phyloP scores from a whole-genome alignment of 2,113 vertebrate genomes.

The Seriola quinqueradiata region DNA sequence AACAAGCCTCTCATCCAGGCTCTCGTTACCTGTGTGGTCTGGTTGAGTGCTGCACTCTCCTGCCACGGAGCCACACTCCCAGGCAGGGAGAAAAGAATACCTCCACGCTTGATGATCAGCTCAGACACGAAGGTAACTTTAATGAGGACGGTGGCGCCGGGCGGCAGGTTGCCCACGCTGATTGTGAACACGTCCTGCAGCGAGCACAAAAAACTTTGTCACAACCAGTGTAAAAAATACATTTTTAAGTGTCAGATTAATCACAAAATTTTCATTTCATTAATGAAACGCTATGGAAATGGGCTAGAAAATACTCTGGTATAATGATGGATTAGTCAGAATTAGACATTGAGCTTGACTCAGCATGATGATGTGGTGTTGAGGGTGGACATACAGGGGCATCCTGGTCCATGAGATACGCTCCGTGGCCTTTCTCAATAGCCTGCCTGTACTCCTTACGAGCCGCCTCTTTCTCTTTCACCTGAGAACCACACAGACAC shows the following conservation, averaged over 20 bases:
- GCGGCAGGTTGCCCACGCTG: constrained; percentile 90
- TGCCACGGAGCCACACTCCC: constrained; percentile 90
- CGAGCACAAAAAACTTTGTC: background rate
- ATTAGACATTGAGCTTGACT: background rate
- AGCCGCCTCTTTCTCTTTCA: constrained; percentile 90
- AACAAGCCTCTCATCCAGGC: background rate
- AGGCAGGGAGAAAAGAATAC: constrained; percentile 85
- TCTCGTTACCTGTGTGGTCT: constrained; percentile 87
- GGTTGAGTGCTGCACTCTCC: constrained; percentile 87
- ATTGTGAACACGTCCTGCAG: constrained; percentile 91
- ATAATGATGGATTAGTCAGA: background rate
- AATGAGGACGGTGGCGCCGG: constrained; percentile 88
- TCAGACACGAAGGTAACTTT: constrained; percentile 92
- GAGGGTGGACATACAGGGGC: constrained; percentile 77
- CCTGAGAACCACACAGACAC: constrained; percentile 76
- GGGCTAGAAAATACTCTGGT: background rate
- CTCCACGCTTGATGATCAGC: constrained; percentile 77
- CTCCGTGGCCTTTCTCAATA: constrained; percentile 86
- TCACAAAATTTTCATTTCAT: background rate
- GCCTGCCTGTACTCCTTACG: constrained; percentile 87
- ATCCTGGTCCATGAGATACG: constrained; percentile 93
- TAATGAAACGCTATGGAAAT: background rate
- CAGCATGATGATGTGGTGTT: background rate
- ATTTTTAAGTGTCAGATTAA: background rate
- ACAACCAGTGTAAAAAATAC: background rate